A percentile compares a stretch with the other conserved stretches of the same genome.
Evolutionary conservation across 2,113 vertebrate genomes (phyloP).

Genomic region (Carollia perspicillata): DNA sequence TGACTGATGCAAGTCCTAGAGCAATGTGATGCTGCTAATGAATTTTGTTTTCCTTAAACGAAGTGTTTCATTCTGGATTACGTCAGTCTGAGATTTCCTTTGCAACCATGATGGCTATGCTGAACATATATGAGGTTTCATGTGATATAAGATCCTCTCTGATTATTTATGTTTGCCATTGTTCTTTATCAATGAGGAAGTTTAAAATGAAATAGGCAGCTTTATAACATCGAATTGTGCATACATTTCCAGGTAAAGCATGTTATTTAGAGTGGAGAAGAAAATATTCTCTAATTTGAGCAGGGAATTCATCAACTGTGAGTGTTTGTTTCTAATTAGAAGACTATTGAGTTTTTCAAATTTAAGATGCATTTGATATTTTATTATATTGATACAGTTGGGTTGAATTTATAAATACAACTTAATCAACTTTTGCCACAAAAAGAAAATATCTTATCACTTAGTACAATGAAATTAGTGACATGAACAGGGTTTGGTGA

Average conservation of each 20-base stretch:
- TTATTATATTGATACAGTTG: neutral
- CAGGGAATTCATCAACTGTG: neutral
- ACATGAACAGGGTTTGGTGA: neutral
- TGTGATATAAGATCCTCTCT: neutral
- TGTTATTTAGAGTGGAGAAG: neutral
- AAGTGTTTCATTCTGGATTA: neutral
- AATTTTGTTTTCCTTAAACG: neutral
- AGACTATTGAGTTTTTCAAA: neutral
- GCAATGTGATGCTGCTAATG: neutral
- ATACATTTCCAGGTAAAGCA: neutral
- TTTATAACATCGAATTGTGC: neutral
- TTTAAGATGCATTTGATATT: neutral
- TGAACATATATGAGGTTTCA: slow-evolving; percentile 26
- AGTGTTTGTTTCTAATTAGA: neutral
- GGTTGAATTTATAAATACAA: neutral
- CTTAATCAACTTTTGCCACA: neutral
- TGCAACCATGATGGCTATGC: neutral
- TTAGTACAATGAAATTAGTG: neutral
- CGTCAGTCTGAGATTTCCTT: neutral
- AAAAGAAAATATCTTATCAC: neutral
- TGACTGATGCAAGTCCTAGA: neutral
- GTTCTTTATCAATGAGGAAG: neutral
- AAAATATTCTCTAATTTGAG: neutral
- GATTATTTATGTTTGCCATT: slow-evolving; percentile 20
- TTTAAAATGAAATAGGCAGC: neutral